Evolutionary conservation across 2,797 vertebrate genomes (phyloP), one percentile per base, ranked within the genome.

Genomic region (Australoheros facetus): DNA sequence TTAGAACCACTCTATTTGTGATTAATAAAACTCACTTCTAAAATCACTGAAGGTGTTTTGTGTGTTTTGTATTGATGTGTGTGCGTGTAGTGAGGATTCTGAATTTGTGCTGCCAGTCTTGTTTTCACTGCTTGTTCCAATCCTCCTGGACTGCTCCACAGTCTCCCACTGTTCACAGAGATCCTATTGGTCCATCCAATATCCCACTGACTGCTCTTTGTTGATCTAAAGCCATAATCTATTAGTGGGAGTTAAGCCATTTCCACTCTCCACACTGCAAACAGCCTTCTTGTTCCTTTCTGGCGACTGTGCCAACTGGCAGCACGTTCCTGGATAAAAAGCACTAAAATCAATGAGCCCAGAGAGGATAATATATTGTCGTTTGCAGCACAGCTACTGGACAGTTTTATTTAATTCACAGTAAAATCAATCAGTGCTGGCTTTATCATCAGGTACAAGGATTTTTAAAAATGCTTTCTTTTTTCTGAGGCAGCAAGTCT

Each of bases 11-110:
- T 95, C 90, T 91, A 90, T 93, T 94, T 95, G 93, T 95, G 92
- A 94, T 95, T 91, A 96, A 96, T 96, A 96, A 95, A 96, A 94
- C 92, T 95, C 93, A 95, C 94, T 95, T 95, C 86, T 90, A 89
- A 92, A 88, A 89, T 87, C 76, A 86, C 42, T 32, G 56, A 19
- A 81, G 59, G 86, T 8, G 3, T 54, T 37, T 64, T 57, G 23
- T 80, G 56, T 78, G 45, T 7, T 75, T 13, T 55, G 2, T 51
- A 56, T 71, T 70, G 42, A 2, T 17, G 48, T 19, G 17, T n/a
- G 62, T 48, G 39, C 0, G 39, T 48, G 5, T 66, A 28, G 16
- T 19, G 62, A 66, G 39, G 39, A 66, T 48, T 48, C 8, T 45
- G 5, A 13, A 2, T 16, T 12, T 56, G 54, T 10, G 3, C n/a